Evolutionary conservation across 2,888 invertebrate species (phyloP).

Genomic region (Cerceris rybyensis): DNA sequence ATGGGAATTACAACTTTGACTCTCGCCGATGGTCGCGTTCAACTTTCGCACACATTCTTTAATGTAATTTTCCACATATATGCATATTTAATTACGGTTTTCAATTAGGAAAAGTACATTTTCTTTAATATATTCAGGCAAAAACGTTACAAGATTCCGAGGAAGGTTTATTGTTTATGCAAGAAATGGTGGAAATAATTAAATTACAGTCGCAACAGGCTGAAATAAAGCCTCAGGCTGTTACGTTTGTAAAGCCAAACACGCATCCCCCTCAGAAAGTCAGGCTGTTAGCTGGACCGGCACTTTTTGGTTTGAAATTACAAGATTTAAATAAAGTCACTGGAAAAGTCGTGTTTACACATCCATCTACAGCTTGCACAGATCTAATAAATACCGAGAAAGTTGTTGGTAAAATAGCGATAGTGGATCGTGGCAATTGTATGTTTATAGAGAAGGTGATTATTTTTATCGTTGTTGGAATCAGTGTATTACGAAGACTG

Average conservation of each 20-base stretch:
- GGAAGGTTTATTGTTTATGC: constrained; percentile 97
- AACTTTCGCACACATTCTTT: constrained; percentile 94
- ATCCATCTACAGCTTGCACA: constrained; percentile 88
- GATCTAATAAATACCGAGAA: constrained; percentile 84
- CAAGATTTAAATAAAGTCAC: constrained; percentile 85
- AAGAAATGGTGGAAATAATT: constrained; percentile 96
- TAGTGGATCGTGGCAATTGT: constrained; percentile 96
- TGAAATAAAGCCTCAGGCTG: constrained; percentile 84
- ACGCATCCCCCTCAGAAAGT: constrained; percentile 80
- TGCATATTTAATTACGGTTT: constrained; percentile 3
- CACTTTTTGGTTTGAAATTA: constrained; percentile 93
- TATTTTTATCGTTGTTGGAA: not conserved
- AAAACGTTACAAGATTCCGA: constrained; percentile 93
- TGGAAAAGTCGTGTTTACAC: constrained; percentile 86
- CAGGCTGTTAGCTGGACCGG: constrained; percentile 90
- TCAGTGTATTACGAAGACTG: not conserved
- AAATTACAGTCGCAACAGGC: constrained; percentile 86
- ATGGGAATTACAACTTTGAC: constrained; percentile 98
- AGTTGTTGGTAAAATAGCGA: constrained; percentile 88
- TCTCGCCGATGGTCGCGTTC: constrained; percentile 94
- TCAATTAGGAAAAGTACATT: not conserved
- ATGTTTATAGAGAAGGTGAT: constrained; percentile 95
- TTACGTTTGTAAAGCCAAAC: constrained; percentile 81
- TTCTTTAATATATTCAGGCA: constrained; percentile 83
- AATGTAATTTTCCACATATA: constrained; percentile 84